phyloP scores from a whole-genome alignment of 2,113 vertebrate genomes.

The Zosterops borbonicus region DNA sequence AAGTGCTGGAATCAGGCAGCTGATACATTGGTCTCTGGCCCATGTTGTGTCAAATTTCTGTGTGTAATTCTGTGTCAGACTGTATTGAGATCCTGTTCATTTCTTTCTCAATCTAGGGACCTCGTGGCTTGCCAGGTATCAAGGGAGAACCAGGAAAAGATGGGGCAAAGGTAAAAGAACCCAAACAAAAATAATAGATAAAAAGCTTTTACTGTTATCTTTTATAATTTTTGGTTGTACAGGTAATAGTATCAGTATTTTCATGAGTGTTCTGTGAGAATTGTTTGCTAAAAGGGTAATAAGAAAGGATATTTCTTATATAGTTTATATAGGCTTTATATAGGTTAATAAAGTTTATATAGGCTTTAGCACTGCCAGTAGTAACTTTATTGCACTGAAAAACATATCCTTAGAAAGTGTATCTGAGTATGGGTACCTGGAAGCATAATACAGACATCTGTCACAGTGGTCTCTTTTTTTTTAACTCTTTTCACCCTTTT shows the following conservation, averaged over 20 bases:
- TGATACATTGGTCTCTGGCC: not conserved
- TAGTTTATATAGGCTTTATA: too few species aligned
- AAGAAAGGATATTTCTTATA: not conserved
- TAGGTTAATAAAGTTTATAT: not conserved
- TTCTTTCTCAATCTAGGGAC: slow-evolving; percentile 76
- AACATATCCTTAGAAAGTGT: not conserved
- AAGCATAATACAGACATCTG: not conserved
- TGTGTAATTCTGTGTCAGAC: not conserved
- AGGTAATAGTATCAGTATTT: not conserved
- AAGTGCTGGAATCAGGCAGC: not conserved
- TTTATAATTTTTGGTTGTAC: not conserved
- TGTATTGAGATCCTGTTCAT: not conserved
- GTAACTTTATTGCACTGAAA: not conserved
- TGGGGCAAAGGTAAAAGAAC: slow-evolving; percentile 82
- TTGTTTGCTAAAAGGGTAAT: not conserved
- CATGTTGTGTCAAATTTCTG: not conserved
- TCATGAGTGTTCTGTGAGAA: not conserved
- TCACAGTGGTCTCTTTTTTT: not conserved
- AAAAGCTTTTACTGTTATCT: not conserved
- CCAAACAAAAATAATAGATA: not conserved
- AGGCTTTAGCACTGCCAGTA: not conserved
- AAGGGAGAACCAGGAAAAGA: slow-evolving; percentile 87
- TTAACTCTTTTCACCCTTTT: not conserved
- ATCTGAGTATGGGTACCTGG: not conserved
- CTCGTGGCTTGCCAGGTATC: slow-evolving; percentile 81